Evolutionary conservation across 23 tunicate genomes (phyloP).

Genomic region (Trididemnum miniatum): DNA sequence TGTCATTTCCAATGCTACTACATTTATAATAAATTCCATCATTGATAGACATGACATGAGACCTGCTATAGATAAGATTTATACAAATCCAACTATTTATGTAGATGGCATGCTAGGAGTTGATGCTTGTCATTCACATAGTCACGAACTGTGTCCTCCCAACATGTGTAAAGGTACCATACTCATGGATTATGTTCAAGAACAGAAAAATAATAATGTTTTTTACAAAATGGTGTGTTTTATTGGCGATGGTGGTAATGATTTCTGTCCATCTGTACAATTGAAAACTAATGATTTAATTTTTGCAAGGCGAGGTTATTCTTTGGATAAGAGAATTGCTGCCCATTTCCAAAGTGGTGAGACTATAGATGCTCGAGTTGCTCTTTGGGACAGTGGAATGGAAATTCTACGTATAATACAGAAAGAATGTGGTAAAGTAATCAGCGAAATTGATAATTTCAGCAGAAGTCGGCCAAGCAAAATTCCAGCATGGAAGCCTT

Average conservation of each 20-base stretch:
- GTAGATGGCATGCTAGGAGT: not conserved
- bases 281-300: constrained; percentile 26
- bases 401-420: no score
- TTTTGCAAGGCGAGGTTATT: constrained; percentile 45
- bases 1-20: constrained; percentile 54
- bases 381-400: not conserved
- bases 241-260: constrained; percentile 71
- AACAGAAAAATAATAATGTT: not conserved
- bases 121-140: constrained; percentile 45
- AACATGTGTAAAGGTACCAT: constrained; percentile 64
- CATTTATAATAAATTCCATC: constrained; percentile 46
- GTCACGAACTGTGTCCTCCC: constrained; percentile 42
- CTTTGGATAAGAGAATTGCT: not conserved
- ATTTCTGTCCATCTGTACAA: constrained; percentile 46
- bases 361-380: not conserved
- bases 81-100: constrained; percentile 38
- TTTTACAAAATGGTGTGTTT: constrained; percentile 32
- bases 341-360: not conserved
- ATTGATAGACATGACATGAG: not conserved
- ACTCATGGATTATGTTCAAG: constrained; percentile 7
- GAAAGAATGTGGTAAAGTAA: no score
- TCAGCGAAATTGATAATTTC: no score
- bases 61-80: constrained; percentile 5
- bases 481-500: no score
- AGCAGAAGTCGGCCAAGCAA: no score